Percentiles rank a stretch among this genome's conserved stretches.
phyloP scores from a whole-genome alignment of 2,888 invertebrate genomes.

The Fissipunctia ypsillon region DNA sequence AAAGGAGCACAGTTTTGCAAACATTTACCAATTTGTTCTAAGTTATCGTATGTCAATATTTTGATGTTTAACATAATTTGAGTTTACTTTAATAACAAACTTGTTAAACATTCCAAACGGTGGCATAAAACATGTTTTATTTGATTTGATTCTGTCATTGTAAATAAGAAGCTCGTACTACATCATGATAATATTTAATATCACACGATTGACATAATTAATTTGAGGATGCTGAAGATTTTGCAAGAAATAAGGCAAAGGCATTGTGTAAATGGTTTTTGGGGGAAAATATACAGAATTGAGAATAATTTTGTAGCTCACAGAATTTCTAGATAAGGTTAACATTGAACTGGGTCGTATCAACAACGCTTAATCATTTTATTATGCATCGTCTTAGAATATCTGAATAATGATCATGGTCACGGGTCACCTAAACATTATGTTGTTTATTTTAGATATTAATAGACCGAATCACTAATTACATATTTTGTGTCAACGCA shows the following conservation, averaged over 20 bases:
- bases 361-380: slow-evolving; percentile 72
- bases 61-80: slow-evolving; percentile 23
- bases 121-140: slow-evolving; percentile 21
- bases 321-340: slow-evolving; percentile 57
- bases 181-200: not conserved
- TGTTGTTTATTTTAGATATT: slow-evolving; percentile 74
- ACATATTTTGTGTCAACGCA: slow-evolving; percentile 68
- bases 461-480: slow-evolving; percentile 67
- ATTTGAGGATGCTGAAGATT: not conserved
- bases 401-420: slow-evolving; percentile 81
- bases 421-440: slow-evolving; percentile 74
- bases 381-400: slow-evolving; percentile 78
- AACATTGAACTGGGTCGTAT: slow-evolving; percentile 73
- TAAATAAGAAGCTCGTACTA: slow-evolving; percentile 22
- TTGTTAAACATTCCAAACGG: slow-evolving; percentile 21
- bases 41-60: slow-evolving; percentile 36
- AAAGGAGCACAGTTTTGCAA: slow-evolving; percentile 31
- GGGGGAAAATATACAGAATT: slow-evolving; percentile 16
- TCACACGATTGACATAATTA: not conserved
- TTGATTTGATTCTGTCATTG: slow-evolving; percentile 21
- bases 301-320: slow-evolving; percentile 10
- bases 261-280: not conserved
- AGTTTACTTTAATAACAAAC: slow-evolving; percentile 8
- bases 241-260: slow-evolving; percentile 14
- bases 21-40: slow-evolving; percentile 30